These are phyloP conservation scores for Stercorarius parasiticus DNA, from an alignment of 2,113 vertebrate genomes.

Conservation along the genomic window DNA sequence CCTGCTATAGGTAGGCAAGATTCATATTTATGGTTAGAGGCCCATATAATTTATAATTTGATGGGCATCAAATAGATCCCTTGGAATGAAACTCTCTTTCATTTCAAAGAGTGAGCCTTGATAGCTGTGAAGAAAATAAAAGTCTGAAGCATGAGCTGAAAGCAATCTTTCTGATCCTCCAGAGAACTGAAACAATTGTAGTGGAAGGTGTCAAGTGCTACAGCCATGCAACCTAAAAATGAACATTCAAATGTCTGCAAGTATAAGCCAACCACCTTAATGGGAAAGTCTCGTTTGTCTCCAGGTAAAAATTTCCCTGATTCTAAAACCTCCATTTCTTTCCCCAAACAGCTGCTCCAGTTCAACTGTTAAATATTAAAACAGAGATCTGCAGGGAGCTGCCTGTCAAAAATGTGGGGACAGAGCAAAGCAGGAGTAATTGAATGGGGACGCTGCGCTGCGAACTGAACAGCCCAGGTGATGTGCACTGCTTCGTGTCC, in stretches of 20 bases:
- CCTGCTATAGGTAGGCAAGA: background rate
- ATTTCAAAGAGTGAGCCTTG: background rate
- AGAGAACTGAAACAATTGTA: background rate
- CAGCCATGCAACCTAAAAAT: background rate
- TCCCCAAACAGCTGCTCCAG: background rate
- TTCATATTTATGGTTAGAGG: background rate
- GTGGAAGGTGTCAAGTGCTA: background rate
- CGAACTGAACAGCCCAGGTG: rapidly evolving
- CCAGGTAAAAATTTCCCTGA: background rate
- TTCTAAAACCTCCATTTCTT: background rate
- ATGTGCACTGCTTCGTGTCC: background rate
- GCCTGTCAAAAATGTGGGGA: background rate
- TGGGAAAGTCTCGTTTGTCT: background rate
- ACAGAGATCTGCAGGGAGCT: background rate
- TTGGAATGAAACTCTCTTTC: background rate
- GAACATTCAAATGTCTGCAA: background rate
- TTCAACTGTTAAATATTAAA: background rate
- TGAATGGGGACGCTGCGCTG: rapidly evolving
- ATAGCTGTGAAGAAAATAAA: background rate
- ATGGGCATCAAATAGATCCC: background rate
- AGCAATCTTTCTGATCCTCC: background rate
- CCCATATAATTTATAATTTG: background rate
- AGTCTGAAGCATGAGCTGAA: background rate
- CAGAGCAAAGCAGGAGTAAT: background rate
- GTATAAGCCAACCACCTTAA: background rate